Evolutionary conservation across 2,113 vertebrate species (phyloP), one percentile per base, ranked within the genome.

Genomic region (Oryctolagus cuniculus): DNA sequence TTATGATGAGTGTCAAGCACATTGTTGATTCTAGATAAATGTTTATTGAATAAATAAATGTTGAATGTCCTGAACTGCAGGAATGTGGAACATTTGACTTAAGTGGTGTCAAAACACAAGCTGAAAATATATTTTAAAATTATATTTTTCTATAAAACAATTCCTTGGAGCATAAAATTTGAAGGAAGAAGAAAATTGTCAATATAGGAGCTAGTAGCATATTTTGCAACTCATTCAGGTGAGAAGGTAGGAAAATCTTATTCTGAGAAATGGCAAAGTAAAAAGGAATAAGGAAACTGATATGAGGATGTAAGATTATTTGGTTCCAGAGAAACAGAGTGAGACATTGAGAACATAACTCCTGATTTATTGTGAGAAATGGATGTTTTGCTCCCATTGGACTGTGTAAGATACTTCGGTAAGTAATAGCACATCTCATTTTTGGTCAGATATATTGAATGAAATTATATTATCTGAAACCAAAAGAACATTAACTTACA

Each of bases 21-120:
- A 81, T 55, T 73, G 16, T 77, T 94, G 87, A 89, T 77, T 96
- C 44, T 90, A 94, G 73, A 66, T 92, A 87, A 87, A 69, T 90
- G 31, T n/a, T 85, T 79, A 22, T 85, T 89, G 27, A 91, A 93
- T 85, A 90, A 93, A 73, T 86, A 86, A 86, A 74, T 82, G 10
- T 72, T 93, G 53, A 53, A 77, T 34, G 15, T 74, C 25, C 13
- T 89, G 34, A 1, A n/a, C 55, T 31, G 8, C 63, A 77, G 5
- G 15, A 69, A 36, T 75, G 9, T 69, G 44, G 17, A 95, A 83
- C 4, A 66, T 44, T 83, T 70, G 13, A 89, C 15, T 84, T 89
- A 79, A 87, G 34, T 83, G 6, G 2, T 91, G 13, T 83, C 81
- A 91, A 95, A 88, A 89, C 89, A 31, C 31, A 67, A 81, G 29